Base-by-base conservation (phyloP, 2,888 invertebrate genomes). In the Anarsia innoxiella region DNA sequence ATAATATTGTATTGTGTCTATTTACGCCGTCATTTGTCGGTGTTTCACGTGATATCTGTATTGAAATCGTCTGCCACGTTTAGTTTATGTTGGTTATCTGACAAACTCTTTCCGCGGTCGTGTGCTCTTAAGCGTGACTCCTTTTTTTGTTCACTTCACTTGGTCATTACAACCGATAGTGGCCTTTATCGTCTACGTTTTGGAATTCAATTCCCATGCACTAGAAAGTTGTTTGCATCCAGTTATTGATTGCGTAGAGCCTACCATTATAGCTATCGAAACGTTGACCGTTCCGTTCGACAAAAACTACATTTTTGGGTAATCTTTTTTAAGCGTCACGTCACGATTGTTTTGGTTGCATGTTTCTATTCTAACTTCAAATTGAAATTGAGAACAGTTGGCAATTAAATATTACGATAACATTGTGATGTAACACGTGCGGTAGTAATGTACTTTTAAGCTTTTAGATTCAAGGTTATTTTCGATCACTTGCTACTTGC, bases 51-150 rank as follows among this genome's bases (percentile, higher is more conserved):
- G 27, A 32, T 49, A 52, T 51, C 49, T 47, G 33, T 41, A 42
- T 40, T 40, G 41, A 44, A 44, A 48, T 54, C 50, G 43, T 37
- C 37, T 44, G 39, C 23, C 23, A 35, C 38, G 36, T 42, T 47
- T 35, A 27, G 45, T 50, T 46, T 44, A 46, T 47, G 34, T 41
- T 42, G 39, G 40, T 45, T 36, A 37, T 40, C 46, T 37, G 44
- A 42, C 42, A 40, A 46, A 50, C 51, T 50, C 51, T 59, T 56
- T 55, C 51, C 66, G 59, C 56, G 51, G 57, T 61, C 59, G 56
- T 59, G 63, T 56, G 57, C 60, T 60, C 40, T 55, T 43, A 53
- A 65, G 65, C 76, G 70, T 77, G 71, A 72, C 72, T 60, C 51
- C 46, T 54, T 64, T 59, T 66, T 65, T 64, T 50, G 49, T 49